Conservation (phyloP, 2,113 vertebrate species). For the Thunnus thynnus region DNA sequence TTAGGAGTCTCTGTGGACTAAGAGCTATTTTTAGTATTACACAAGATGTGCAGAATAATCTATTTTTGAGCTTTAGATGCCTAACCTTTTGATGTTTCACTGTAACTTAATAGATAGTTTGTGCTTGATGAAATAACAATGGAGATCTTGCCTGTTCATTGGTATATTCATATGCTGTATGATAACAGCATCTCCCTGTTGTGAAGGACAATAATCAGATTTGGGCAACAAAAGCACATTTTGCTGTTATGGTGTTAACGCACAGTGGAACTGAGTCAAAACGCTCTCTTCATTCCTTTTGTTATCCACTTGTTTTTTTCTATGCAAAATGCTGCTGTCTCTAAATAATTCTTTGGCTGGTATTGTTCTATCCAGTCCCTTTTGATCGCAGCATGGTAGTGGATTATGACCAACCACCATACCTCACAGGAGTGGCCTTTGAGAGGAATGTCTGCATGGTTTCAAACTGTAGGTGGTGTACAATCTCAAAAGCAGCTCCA, state of each 20-base stretch:
- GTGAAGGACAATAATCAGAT: slow-evolving; percentile 54
- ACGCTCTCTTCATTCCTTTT: slow-evolving; percentile 57
- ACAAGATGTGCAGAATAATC: slow-evolving; percentile 24
- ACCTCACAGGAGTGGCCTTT: slow-evolving; percentile 18
- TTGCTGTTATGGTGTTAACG: slow-evolving; percentile 37
- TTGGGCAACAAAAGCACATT: slow-evolving; percentile 52
- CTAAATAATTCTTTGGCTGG: slow-evolving; percentile 46
- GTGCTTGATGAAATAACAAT: slow-evolving; percentile 25
- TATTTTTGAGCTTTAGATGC: neutral
- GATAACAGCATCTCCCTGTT: slow-evolving; percentile 46
- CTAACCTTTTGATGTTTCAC: slow-evolving; percentile 11
- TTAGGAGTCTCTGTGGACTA: slow-evolving; percentile 3
- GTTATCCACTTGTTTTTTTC: slow-evolving; percentile 62
- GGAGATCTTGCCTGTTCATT: slow-evolving; percentile 25
- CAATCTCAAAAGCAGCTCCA: neutral
- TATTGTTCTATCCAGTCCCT: slow-evolving; percentile 47
- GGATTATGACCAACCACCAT: slow-evolving; percentile 38
- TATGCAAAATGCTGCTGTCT: slow-evolving; percentile 48
- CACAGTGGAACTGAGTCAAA: slow-evolving; percentile 53
- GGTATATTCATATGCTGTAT: slow-evolving; percentile 15
- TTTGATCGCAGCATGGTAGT: slow-evolving; percentile 31
- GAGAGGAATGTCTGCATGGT: neutral
- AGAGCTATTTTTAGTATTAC: slow-evolving; percentile 1
- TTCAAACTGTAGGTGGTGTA: slow-evolving; percentile 3
- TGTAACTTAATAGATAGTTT: neutral